A percentile compares a stretch with the other conserved stretches of the same genome.
phyloP scores from a whole-genome alignment of 2,888 invertebrate genomes.

The Pseudococcus longispinus region DNA sequence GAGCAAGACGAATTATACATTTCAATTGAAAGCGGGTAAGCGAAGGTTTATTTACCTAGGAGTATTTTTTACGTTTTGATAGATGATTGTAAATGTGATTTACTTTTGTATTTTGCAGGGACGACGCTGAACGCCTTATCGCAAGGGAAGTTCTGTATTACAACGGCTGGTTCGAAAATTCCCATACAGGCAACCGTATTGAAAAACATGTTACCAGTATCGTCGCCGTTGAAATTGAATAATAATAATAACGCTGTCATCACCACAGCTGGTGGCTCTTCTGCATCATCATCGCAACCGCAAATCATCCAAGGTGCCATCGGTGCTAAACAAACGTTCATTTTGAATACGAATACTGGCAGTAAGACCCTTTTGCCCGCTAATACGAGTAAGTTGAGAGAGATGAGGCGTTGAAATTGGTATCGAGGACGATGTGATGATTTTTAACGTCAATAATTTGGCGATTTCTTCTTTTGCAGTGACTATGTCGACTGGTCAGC shows the following conservation, averaged over 20 bases:
- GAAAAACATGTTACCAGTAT: not conserved
- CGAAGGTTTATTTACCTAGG: not conserved
- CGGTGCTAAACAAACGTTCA: not conserved
- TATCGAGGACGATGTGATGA: not conserved
- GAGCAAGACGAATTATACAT: not conserved
- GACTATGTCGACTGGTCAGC: not conserved
- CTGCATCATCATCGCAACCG: not conserved
- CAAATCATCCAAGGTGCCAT: not conserved
- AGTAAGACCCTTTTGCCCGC: not conserved
- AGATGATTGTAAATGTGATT: not conserved
- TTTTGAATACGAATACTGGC: not conserved
- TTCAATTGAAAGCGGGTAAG: conserved; percentile 18
- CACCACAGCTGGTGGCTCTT: not conserved
- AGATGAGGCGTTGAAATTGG: not conserved
- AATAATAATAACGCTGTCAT: not conserved
- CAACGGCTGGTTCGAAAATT: not conserved
- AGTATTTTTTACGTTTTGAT: not conserved
- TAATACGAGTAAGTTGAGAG: not conserved
- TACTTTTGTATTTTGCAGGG: not conserved
- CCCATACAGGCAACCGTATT: not conserved
- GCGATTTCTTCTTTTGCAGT: not conserved
- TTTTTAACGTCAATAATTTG: no score
- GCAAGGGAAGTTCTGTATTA: not conserved
- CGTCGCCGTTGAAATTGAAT: not conserved
- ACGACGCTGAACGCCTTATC: not conserved